phyloP scores from a whole-genome alignment of 2,888 invertebrate species.

The Rotaria socialis region DNA sequence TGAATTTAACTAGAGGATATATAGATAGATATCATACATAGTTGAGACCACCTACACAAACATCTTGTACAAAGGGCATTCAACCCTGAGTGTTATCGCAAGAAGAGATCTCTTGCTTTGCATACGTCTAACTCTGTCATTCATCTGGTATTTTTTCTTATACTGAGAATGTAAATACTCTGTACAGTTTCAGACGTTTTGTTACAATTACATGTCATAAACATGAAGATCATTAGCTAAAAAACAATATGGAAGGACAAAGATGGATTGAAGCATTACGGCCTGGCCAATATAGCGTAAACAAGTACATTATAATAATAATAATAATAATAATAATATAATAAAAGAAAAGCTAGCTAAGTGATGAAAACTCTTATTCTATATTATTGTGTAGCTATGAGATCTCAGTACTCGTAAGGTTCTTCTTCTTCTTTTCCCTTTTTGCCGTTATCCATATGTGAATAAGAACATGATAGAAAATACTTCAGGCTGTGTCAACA shows the following conservation, averaged over 20 bases:
- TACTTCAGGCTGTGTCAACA: no score
- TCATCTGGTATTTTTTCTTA: neutral
- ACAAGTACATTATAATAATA: neutral
- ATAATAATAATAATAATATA: no score
- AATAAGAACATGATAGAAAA: no score
- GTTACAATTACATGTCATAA: neutral
- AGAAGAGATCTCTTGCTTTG: neutral
- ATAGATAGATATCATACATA: neutral
- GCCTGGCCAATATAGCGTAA: neutral
- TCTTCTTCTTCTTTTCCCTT: no score
- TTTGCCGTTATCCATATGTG: no score
- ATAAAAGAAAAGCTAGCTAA: neutral
- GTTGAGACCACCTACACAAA: slow-evolving; percentile 12
- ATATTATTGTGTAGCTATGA: no score
- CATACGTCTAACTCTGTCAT: neutral
- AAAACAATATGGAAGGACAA: no score
- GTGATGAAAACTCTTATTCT: no score
- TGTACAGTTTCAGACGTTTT: neutral
- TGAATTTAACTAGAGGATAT: neutral
- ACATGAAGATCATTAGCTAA: neutral
- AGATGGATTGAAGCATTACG: no score
- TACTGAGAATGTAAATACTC: neutral
- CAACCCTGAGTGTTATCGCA: slow-evolving; percentile 4
- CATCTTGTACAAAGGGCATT: slow-evolving; percentile 14
- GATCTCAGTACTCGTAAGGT: no score